These are phyloP conservation scores for Oikopleura albicans DNA, from an alignment of 23 tunicate species.

Conservation along the genomic window DNA sequence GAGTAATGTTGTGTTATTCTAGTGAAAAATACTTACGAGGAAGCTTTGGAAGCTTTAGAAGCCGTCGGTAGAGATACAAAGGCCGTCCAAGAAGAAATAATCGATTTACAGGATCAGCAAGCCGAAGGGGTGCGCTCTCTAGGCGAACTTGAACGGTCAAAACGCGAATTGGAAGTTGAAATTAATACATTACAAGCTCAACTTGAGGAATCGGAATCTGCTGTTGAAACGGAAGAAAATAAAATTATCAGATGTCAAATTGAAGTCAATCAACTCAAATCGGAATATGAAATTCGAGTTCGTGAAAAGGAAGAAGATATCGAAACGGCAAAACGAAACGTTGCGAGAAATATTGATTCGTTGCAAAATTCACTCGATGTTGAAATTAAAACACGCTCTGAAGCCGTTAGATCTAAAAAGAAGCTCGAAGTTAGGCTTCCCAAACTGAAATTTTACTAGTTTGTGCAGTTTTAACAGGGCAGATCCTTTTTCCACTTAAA, in stretches of 20 bases:
- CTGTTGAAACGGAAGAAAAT: slow-evolving; percentile 91
- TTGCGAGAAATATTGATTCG: slow-evolving; percentile 69
- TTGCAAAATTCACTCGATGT: slow-evolving; percentile 81
- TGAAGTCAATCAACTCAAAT: slow-evolving; percentile 87
- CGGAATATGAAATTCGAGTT: slow-evolving; percentile 74
- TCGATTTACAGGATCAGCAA: slow-evolving; percentile 72
- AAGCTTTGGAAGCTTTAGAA: slow-evolving; percentile 29
- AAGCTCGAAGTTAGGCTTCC: too few species aligned
- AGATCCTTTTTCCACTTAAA: too few species aligned
- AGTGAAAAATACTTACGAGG: slow-evolving; percentile 23
- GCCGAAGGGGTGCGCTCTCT: slow-evolving; percentile 64
- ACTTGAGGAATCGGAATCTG: slow-evolving; percentile 92
- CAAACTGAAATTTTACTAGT: too few species aligned
- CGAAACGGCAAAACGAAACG: slow-evolving; percentile 52
- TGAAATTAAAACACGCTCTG: slow-evolving; percentile 86
- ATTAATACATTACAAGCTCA: slow-evolving; percentile 66
- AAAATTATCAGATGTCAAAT: slow-evolving; percentile 80
- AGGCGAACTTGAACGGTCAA: slow-evolving; percentile 64
- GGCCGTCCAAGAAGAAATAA: slow-evolving; percentile 50
- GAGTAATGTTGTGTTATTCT: too few species aligned
- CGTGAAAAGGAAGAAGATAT: slow-evolving; percentile 99
- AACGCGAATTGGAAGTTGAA: slow-evolving; percentile 92
- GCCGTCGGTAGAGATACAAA: slow-evolving; percentile 21
- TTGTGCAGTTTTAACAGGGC: too few species aligned
- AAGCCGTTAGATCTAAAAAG: slow-evolving; percentile 81